A percentile compares a stretch with the other conserved stretches of the same genome.
These are phyloP conservation scores for Pithys albifrons DNA, from an alignment of 2,113 vertebrate genomes.

Conservation along the genomic window DNA sequence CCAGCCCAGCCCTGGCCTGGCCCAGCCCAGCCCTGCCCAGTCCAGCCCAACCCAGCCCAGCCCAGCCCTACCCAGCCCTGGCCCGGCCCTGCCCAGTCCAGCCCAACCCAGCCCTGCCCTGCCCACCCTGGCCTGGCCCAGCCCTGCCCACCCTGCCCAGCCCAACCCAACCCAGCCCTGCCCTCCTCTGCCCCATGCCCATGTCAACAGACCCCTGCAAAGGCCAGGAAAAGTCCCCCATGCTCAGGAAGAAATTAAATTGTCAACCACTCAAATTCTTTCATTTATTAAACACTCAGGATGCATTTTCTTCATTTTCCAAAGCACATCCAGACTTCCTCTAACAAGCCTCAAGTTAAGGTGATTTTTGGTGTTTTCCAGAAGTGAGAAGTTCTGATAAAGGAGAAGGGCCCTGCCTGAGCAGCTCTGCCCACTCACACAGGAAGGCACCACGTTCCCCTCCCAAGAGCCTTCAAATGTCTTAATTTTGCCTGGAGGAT, in stretches of 20 bases:
- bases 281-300: background rate
- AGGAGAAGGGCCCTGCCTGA: background rate
- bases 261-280: background rate
- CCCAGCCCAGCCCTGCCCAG: no score
- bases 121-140: rapidly evolving
- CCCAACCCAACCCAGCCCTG: rapidly evolving
- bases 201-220: background rate
- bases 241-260: rapidly evolving
- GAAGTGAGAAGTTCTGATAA: background rate
- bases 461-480: background rate
- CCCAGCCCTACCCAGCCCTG: no score
- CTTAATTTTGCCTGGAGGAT: background rate
- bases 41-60: no score
- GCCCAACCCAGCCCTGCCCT: no score
- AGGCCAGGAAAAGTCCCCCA: rapidly evolving
- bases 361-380: background rate
- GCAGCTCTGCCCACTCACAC: background rate
- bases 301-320: rapidly evolving
- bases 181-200: rapidly evolving
- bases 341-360: background rate
- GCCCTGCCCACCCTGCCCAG: rapidly evolving
- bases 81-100: no score
- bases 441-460: rapidly evolving
- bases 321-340: background rate
- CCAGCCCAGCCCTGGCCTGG: no score